Base-by-base conservation (phyloP, 2,888 invertebrate species). In the Rhopalosiphum nymphaeae region DNA sequence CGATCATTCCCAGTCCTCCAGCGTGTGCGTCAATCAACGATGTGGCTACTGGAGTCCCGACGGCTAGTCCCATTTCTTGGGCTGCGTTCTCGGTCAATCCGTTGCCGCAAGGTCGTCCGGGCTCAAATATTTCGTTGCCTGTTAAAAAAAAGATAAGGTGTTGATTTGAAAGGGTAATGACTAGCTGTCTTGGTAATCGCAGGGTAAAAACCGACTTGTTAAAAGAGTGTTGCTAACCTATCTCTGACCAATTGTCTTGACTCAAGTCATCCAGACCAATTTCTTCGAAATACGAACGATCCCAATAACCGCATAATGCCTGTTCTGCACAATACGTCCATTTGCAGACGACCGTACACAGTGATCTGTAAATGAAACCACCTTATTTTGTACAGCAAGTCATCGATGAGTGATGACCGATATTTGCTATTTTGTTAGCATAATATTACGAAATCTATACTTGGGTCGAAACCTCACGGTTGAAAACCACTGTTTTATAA, bases 1-100 rank as follows among this genome's bases (percentile, higher is more conserved):
- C 98, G 95, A 98, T 97, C 97, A 98, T 97, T 42, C 98, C 99
- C 94, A 99, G 96, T 1, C 98, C 98, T 49, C 99, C 99, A 92
- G 99, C 98, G 96, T 99, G 99, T 0, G 99, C 99, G 96, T 99
- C 99, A 95, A 99, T 99, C 95, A 99, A 97, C 0, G 99, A 98
- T 29, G 98, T 97, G 11, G 98, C 98, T 3, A 99, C 98, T 16
- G 98, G 97, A 42, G 97, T 98, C 25, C 97, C 97, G 16, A 97
- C 96, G 29, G 96, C 95, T 21, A 99, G 96, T 5, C 98, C 98
- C 93, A 99, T 96, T 95, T 97, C 97, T 49, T 95, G 95, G 3
- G 99, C 98, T 84, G 97, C 97, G 95, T 96, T 96, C 78, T 95
- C 95, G 25, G 97, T 97, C 57, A 98, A 95, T 61, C 98, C 97